Conservation (phyloP, 2,113 vertebrate species). For the Vombatus ursinus region DNA sequence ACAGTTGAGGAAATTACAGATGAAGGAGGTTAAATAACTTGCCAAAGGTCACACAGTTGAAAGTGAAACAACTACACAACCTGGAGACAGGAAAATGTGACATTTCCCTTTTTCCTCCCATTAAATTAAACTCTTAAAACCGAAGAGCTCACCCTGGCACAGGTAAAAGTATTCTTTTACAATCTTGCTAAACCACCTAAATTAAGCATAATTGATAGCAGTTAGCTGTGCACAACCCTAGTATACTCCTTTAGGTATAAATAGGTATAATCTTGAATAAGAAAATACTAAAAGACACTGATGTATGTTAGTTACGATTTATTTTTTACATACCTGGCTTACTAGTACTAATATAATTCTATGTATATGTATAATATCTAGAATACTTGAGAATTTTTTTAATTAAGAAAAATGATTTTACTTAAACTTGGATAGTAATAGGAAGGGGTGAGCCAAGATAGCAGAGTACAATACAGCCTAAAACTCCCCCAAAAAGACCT, state of each 20-base stretch:
- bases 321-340: constrained; percentile 9
- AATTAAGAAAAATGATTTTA: constrained; percentile 27
- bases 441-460: too few species aligned
- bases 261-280: neutral
- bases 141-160: neutral
- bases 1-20: neutral
- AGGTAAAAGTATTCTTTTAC: neutral
- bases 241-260: neutral
- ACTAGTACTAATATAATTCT: neutral
- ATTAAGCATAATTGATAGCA: neutral
- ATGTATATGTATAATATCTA: neutral
- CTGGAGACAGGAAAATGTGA: neutral
- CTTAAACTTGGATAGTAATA: neutral
- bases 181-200: neutral
- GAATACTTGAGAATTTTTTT: neutral
- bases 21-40: neutral
- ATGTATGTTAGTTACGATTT: neutral
- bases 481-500: neutral
- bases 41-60: neutral
- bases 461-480: neutral
- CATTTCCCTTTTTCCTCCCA: neutral
- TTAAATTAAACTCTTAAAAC: neutral
- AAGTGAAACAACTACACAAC: neutral
- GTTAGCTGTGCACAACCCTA: neutral
- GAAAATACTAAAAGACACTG: neutral